phyloP scores from a whole-genome alignment of 2,797 vertebrate genomes.

The Tokudaia muenninki region DNA sequence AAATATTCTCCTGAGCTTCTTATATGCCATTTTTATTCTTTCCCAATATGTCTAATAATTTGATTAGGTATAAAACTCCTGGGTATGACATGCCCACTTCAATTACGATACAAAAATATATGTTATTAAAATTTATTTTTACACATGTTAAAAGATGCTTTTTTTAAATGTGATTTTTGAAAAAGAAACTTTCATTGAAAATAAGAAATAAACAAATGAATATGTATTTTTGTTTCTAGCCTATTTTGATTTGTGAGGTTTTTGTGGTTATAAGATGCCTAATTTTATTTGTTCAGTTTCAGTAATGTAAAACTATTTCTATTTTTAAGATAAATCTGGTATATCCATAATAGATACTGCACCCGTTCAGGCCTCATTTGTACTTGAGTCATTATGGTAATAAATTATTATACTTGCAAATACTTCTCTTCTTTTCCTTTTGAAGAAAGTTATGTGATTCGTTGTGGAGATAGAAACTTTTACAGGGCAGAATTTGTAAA shows the following conservation, averaged over 20 bases:
- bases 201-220: neutral
- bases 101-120: neutral
- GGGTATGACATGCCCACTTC: neutral
- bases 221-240: neutral
- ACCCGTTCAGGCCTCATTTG: neutral
- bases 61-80: neutral
- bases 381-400: neutral
- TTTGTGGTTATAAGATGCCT: neutral
- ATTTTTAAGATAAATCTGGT: neutral
- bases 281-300: neutral
- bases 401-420: neutral
- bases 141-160: neutral
- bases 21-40: neutral
- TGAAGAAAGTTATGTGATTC: neutral
- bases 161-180: neutral
- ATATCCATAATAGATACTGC: neutral
- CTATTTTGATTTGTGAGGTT: neutral
- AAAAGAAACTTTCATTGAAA: neutral
- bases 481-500: neutral
- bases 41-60: neutral
- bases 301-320: neutral
- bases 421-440: neutral
- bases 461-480: neutral
- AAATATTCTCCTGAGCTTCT: neutral
- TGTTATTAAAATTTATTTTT: no score